phyloP scores from a whole-genome alignment of 1,140 invertebrate genomes.

The Triops cancriformis region DNA sequence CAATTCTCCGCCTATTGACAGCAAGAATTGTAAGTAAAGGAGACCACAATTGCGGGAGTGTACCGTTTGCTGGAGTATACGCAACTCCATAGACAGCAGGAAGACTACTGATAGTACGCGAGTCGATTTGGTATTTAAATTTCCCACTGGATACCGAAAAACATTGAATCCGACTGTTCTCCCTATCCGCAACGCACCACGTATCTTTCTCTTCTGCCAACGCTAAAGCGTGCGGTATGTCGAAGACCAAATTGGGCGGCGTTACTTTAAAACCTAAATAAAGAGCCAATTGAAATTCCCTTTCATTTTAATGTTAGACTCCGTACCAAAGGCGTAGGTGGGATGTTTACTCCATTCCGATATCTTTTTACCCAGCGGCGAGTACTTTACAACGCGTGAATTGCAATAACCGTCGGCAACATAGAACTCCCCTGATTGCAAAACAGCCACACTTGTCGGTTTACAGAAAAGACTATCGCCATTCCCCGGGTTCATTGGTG shows the following conservation, averaged over 20 bases:
- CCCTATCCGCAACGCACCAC: slow-evolving; percentile 82
- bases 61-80: slow-evolving; percentile 44
- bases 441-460: slow-evolving; percentile 80
- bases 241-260: slow-evolving; percentile 50
- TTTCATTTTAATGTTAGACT: slow-evolving; percentile 35
- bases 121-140: slow-evolving; percentile 34
- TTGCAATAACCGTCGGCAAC: slow-evolving; percentile 95
- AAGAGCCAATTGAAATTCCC: slow-evolving; percentile 13
- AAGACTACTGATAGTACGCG: slow-evolving; percentile 46
- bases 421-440: slow-evolving; percentile 71
- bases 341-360: slow-evolving; percentile 36
- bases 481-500: slow-evolving; percentile 67
- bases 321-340: slow-evolving; percentile 29
- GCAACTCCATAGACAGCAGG: slow-evolving; percentile 55
- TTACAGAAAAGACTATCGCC: slow-evolving; percentile 80
- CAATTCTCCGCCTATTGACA: slow-evolving; percentile 16
- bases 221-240: slow-evolving; percentile 72
- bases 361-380: slow-evolving; percentile 56
- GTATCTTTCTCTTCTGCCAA: slow-evolving; percentile 61
- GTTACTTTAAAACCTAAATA: slow-evolving; percentile 31
- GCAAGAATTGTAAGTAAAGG: not conserved
- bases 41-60: slow-evolving; percentile 23
- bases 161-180: slow-evolving; percentile 77
- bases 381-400: slow-evolving; percentile 75
- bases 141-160: slow-evolving; percentile 47